phyloP scores from a whole-genome alignment of 1,140 invertebrate species.

The Apis dorsata region DNA sequence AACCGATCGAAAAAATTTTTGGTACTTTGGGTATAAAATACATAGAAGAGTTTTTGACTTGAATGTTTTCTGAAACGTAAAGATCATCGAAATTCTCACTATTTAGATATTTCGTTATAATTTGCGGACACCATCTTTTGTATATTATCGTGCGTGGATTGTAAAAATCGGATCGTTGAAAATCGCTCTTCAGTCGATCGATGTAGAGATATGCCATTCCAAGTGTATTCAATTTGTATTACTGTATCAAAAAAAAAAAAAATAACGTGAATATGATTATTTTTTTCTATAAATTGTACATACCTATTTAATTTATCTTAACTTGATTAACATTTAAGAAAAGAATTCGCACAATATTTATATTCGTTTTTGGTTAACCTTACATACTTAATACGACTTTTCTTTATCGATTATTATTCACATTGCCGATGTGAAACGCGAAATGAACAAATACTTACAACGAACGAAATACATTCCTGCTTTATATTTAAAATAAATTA shows the following conservation, averaged over 20 bases:
- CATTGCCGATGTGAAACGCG: too few species aligned
- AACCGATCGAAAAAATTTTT: conserved; percentile 56
- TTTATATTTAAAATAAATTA: neutral
- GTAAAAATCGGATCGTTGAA: conserved; percentile 18
- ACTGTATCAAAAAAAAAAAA: neutral
- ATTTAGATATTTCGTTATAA: conserved; percentile 12
- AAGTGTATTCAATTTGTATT: neutral
- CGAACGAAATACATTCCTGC: neutral
- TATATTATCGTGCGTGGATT: neutral
- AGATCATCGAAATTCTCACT: neutral
- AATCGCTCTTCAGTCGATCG: conserved; percentile 51
- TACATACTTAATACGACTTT: neutral
- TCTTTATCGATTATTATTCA: neutral
- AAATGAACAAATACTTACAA: neutral
- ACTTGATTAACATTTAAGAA: too few species aligned
- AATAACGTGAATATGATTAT: too few species aligned
- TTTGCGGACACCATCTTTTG: conserved; percentile 44
- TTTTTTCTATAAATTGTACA: too few species aligned
- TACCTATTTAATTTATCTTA: too few species aligned
- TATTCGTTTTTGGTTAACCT: too few species aligned
- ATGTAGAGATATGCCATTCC: conserved; percentile 44
- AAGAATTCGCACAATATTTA: too few species aligned
- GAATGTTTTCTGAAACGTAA: neutral
- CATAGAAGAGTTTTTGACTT: neutral
- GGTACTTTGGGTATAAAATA: conserved; percentile 38